These are phyloP conservation scores for Myiagra hebetior DNA, from an alignment of 2,113 vertebrate genomes.

Conservation along the genomic window DNA sequence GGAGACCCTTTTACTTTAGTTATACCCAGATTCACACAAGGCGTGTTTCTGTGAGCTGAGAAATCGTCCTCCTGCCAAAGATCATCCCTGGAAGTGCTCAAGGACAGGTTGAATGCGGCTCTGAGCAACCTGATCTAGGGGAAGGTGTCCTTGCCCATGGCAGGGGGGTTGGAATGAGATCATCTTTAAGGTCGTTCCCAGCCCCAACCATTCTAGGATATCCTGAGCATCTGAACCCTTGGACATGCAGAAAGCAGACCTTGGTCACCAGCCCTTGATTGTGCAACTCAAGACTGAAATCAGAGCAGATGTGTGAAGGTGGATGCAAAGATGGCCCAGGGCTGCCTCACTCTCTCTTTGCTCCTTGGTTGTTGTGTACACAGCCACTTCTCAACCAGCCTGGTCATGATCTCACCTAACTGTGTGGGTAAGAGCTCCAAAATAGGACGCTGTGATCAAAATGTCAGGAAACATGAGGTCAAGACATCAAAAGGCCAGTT, in stretches of 20 bases:
- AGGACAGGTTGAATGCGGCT: background rate
- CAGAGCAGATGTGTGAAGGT: background rate
- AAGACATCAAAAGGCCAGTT: background rate
- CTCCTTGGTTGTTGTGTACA: background rate
- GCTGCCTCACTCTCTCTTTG: background rate
- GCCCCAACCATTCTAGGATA: background rate
- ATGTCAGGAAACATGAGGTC: background rate
- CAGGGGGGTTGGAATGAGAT: background rate
- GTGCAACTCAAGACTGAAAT: background rate
- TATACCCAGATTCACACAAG: background rate
- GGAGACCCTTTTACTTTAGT: background rate
- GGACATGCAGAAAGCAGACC: background rate
- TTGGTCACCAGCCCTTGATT: background rate
- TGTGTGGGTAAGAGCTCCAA: background rate
- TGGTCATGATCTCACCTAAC: background rate
- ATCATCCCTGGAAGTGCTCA: background rate
- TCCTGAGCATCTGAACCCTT: background rate
- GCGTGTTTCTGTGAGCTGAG: background rate
- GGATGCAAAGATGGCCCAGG: background rate
- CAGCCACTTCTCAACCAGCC: background rate
- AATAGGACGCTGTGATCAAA: background rate
- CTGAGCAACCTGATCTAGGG: background rate
- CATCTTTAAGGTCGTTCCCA: background rate
- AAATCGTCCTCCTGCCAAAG: background rate
- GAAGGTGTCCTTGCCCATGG: background rate